A percentile compares a stretch with the other conserved stretches of the same genome.
These are phyloP conservation scores for Microtus montanus DNA, from an alignment of 2,113 vertebrate species.

Conservation along the genomic window DNA sequence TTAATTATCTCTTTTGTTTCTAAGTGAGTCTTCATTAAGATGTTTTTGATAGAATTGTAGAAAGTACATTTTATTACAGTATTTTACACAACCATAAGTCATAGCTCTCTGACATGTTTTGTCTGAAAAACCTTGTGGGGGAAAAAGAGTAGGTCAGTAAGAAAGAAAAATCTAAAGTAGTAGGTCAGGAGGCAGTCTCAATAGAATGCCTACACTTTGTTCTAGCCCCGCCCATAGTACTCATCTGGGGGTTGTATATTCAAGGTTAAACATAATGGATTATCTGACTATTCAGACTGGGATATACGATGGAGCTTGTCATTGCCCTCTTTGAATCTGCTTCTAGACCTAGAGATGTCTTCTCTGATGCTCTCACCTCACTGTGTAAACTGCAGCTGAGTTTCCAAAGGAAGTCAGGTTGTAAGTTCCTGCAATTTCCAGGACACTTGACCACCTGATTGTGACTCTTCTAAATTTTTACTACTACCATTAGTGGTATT, in stretches of 20 bases:
- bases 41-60: not conserved
- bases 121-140: not conserved
- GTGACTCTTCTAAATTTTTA: not conserved
- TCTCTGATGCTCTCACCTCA: not conserved
- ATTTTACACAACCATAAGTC: not conserved
- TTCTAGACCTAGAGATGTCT: not conserved
- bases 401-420: fast-evolving
- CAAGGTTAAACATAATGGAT: not conserved
- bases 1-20: conserved; percentile 42
- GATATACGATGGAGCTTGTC: not conserved
- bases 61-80: not conserved
- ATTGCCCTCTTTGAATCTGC: not conserved
- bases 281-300: not conserved
- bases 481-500: not conserved
- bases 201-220: fast-evolving
- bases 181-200: not conserved
- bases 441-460: not conserved
- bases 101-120: not conserved
- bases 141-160: not conserved
- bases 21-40: not conserved
- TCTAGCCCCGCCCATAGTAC: fast-evolving
- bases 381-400: not conserved
- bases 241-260: not conserved
- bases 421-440: not conserved
- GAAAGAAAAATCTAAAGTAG: not conserved